Evolutionary conservation across 2,888 invertebrate species (phyloP).

Genomic region (Tubulanus polymorphus): DNA sequence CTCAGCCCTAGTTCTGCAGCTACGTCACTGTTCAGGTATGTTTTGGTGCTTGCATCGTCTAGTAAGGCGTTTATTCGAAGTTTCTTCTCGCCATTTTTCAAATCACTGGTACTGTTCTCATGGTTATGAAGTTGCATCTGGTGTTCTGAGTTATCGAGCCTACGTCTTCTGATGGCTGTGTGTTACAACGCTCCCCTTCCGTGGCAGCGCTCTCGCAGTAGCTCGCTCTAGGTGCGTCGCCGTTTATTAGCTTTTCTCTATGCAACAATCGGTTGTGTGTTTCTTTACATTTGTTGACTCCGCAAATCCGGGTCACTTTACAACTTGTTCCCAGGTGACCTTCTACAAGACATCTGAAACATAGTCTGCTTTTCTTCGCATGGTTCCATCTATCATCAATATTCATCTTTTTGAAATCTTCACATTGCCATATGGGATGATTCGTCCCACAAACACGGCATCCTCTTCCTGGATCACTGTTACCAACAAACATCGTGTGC

Average conservation of each 20-base stretch:
- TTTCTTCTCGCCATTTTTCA: not conserved
- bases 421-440: slow-evolving; percentile 8
- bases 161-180: too few species aligned
- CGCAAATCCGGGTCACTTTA: slow-evolving; percentile 2
- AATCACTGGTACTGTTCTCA: not conserved
- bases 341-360: slow-evolving; percentile 9
- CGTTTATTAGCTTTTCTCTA: too few species aligned
- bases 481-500: too few species aligned
- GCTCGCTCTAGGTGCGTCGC: too few species aligned
- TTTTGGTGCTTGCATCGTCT: slow-evolving; percentile 8
- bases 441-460: not conserved
- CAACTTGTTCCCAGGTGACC: slow-evolving; percentile 6
- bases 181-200: too few species aligned
- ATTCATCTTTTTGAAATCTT: slow-evolving; percentile 2
- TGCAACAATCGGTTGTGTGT: slow-evolving; percentile 10
- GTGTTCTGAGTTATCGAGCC: too few species aligned
- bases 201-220: too few species aligned
- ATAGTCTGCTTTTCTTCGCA: slow-evolving; percentile 8
- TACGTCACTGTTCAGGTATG: slow-evolving; percentile 6
- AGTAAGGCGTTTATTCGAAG: not conserved
- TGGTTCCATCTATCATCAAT: slow-evolving; percentile 9
- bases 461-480: too few species aligned
- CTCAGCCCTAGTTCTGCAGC: slow-evolving; percentile 2
- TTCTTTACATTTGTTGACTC: slow-evolving; percentile 5
- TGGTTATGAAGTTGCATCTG: not conserved